Base-by-base conservation (phyloP, 2,797 vertebrate genomes). In the Acipenser oxyrinchus region DNA sequence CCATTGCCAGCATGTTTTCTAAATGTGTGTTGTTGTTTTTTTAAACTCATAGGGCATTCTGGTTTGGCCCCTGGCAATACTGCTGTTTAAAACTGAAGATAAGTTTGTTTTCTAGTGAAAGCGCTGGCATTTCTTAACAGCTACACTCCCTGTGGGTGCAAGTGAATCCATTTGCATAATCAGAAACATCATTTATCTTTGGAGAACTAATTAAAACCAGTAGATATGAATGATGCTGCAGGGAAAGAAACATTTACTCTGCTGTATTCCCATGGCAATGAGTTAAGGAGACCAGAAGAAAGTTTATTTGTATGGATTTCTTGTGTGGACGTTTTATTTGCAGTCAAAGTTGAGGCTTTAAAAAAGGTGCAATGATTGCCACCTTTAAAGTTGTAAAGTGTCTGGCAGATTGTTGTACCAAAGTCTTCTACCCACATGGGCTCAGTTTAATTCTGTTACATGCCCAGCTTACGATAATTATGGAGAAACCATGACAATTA, bases 171-270 rank as follows among this genome's bases (percentile, higher is more conserved):
- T 72, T 66, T 66, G 13, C 18, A 49, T 77, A 62, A 76, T 70
- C 59, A 51, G 61, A 53, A 71, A 15, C 66, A 68, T 66, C 67
- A 13, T 68, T 75, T 48, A 68, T 66, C 11, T 7, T 15, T 64
- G 62, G 66, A 76, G 70, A 75, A 65, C 51, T 68, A 63, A 72
- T 70, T 72, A 49, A 73, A 73, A 67, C 13, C 69, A 73, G 11
- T 69, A 7, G 3, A 3, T 64, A 76, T 75, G 73, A 74, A 23
- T 68, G 49, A 50, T 62, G 11, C 50, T 74, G 72, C 68, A 58
- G 50, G 72, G 62, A 48, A 55, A 65, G 10, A 15, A 66, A 57
- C 48, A 65, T 65, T 55, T 67, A 51, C 59, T 51, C 66, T 62
- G 57, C 49, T 66, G 60, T 10, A 62, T 0, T 11, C 65, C 49